Percentiles rank a stretch among this genome's conserved stretches.
Conservation (phyloP, 1,140 invertebrate species). For the Drosophila orena region DNA sequence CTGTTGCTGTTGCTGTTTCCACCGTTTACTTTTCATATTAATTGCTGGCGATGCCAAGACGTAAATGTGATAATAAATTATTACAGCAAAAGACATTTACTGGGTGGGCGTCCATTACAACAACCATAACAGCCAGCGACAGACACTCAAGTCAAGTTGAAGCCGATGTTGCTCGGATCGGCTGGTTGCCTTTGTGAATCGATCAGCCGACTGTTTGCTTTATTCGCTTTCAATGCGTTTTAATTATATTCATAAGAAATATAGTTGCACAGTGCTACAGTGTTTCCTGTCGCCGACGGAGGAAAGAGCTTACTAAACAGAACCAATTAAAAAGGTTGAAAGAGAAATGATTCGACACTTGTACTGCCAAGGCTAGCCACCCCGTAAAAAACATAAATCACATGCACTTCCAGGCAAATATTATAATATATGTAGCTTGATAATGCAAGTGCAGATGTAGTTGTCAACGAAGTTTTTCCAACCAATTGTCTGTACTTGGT, state of each 20-base stretch:
- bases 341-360: constrained; percentile 32
- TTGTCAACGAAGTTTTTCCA: neutral
- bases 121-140: constrained; percentile 20
- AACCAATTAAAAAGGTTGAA: constrained; percentile 43
- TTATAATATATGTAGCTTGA: neutral
- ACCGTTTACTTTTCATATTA: constrained; percentile 72
- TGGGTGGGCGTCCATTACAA: constrained; percentile 71
- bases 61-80: constrained; percentile 81
- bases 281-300: constrained; percentile 58
- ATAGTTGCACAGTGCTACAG: constrained; percentile 44
- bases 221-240: constrained; percentile 39
- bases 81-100: constrained; percentile 70
- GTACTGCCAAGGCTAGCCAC: constrained; percentile 29
- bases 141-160: constrained; percentile 45
- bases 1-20: constrained; percentile 9
- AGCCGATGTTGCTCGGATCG: constrained; percentile 29
- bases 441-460: neutral
- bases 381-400: constrained; percentile 37
- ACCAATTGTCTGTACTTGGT: neutral
- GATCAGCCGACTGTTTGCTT: constrained; percentile 26
- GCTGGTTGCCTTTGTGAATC: constrained; percentile 28
- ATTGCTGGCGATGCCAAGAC: constrained; percentile 66
- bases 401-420: neutral
- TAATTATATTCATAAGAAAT: constrained; percentile 57
- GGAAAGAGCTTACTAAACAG: constrained; percentile 40